Conservation (phyloP, 2,888 invertebrate genomes). For the Lucinisca nassula region DNA sequence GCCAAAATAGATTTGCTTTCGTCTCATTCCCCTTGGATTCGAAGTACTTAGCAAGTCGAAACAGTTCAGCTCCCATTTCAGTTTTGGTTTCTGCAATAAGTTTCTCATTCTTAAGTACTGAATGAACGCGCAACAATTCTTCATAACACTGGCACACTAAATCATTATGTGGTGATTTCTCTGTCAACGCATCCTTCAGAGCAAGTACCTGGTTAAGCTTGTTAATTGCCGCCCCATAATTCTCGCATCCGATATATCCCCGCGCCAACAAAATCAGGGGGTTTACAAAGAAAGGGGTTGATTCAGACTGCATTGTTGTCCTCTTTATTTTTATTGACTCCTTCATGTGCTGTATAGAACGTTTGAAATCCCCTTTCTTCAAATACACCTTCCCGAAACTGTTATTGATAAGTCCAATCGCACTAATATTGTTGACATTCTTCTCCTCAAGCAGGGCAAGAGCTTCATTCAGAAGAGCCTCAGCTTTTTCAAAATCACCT, state of each 20-base stretch:
- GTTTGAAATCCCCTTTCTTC: not conserved
- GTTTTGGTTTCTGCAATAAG: not conserved
- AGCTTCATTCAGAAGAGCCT: conserved; percentile 56
- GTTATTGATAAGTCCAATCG: not conserved
- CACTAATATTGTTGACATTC: conserved; percentile 2
- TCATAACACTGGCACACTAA: not conserved
- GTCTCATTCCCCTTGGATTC: not conserved
- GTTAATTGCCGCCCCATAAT: not conserved
- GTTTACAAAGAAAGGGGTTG: not conserved
- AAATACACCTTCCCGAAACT: not conserved
- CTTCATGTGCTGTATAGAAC: not conserved
- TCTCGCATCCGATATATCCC: not conserved
- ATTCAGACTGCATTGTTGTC: not conserved
- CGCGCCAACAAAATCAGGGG: not conserved
- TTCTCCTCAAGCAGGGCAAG: conserved; percentile 28
- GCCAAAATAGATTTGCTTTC: not conserved
- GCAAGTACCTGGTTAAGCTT: not conserved
- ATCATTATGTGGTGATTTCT: not conserved
- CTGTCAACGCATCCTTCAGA: not conserved
- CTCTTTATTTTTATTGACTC: not conserved
- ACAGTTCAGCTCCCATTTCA: not conserved
- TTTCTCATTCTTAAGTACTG: not conserved
- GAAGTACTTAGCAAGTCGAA: not conserved
- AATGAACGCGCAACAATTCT: not conserved
- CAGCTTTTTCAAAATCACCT: conserved; percentile 50